Percentiles rank a stretch among this genome's conserved stretches.
Conservation (phyloP, 1,140 invertebrate species). For the Artemia franciscana region DNA sequence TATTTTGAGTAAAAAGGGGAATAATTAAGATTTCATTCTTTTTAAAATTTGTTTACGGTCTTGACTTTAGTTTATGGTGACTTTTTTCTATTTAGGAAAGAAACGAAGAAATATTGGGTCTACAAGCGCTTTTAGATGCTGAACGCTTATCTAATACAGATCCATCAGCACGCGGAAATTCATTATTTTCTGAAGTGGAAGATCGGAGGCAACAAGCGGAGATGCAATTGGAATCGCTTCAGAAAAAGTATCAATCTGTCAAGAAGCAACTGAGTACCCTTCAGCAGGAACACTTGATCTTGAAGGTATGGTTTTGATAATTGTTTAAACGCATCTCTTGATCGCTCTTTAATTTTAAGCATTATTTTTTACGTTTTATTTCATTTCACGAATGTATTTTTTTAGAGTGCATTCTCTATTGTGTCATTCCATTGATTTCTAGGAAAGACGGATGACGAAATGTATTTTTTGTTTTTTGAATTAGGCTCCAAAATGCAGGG, state of each 20-base stretch:
- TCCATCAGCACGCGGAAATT: constrained; percentile 13
- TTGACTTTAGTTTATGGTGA: too few relatives aligned
- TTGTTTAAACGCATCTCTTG: neutral
- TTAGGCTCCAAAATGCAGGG: too few relatives aligned
- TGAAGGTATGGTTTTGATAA: constrained; percentile 3
- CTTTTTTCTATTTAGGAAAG: constrained; percentile 1
- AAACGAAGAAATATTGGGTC: constrained; percentile 6
- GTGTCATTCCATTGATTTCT: too few relatives aligned
- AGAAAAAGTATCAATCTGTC: constrained; percentile 10
- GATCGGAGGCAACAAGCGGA: constrained; percentile 14
- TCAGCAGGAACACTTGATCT: constrained; percentile 1
- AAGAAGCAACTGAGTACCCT: constrained; percentile 8
- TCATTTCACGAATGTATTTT: neutral
- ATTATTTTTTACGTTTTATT: neutral
- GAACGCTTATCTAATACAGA: constrained; percentile 12
- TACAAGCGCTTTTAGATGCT: constrained; percentile 10
- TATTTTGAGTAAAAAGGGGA: neutral
- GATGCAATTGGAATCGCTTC: constrained; percentile 9
- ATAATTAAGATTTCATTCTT: neutral
- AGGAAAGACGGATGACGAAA: too few relatives aligned
- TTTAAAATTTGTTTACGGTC: neutral
- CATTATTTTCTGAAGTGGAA: constrained; percentile 15
- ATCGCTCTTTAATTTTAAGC: neutral
- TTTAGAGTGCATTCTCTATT: neutral
- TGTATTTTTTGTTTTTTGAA: too few relatives aligned